Evolutionary conservation across 2,113 vertebrate genomes (phyloP), one percentile per base, ranked within the genome.

Genomic region (Promerops cafer): DNA sequence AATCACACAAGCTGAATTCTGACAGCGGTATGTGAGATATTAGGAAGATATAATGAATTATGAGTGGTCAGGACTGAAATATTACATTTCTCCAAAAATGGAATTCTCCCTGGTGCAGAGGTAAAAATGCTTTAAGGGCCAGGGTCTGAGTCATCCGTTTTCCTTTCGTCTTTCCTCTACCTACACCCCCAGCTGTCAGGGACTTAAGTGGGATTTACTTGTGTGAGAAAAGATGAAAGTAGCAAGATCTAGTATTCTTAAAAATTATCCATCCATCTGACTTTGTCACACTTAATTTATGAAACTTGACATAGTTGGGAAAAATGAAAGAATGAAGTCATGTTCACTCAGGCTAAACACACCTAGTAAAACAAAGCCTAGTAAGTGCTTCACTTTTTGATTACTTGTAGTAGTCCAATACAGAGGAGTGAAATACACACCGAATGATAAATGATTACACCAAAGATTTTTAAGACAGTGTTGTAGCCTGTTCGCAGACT

Each of bases 171-270:
- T 37, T 27, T 47, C 18, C 21, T 27, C 11, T 40, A 40, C 39
- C n/a, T 42, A 21, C 14, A 11, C 4, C 10, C 19, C 33, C 47
- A 81, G n/a, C 37, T 80, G 68, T 87, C 44, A 65, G 31, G 37
- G 83, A 68, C 65, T 80, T 71, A 70, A 92, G 76, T 74, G 50
- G 75, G 64, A 93, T 93, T 90, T 93, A 88, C 60, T 92, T 71
- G 24, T 89, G 64, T 86, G 82, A 91, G 79, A 90, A 96, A 93
- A 90, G 71, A 93, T 88, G 64, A 91, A 93, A 83, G 59, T 17
- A 66, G 45, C 13, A 83, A 53, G 44, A 81, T 31, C 47, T 88
- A 70, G 33, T 49, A 70, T 74, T 76, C 59, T 85, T 83, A 61
- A 93, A 86, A 91, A 45, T 40, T 10, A 20, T 90, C 20, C 42